Conservation (phyloP, 2,888 invertebrate genomes). For the Physocephala rufipes region DNA sequence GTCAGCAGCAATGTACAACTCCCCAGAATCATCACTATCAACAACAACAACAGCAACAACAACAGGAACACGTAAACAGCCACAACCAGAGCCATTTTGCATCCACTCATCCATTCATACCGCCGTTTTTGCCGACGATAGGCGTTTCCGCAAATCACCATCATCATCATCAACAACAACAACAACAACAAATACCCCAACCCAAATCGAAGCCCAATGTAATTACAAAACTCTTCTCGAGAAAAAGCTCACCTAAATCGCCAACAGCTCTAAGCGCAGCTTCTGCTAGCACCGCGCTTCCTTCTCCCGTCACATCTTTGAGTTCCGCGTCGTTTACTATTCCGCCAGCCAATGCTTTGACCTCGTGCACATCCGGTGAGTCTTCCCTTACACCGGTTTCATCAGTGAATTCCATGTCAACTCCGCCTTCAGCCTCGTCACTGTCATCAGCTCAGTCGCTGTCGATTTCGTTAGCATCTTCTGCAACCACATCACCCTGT, state of each 20-base stretch:
- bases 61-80: slow-evolving; percentile 41
- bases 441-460: slow-evolving; percentile 54
- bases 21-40: slow-evolving; percentile 18
- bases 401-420: slow-evolving; percentile 52
- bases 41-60: slow-evolving; percentile 39
- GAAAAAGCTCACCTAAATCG: slow-evolving; percentile 65
- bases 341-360: slow-evolving; percentile 46
- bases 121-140: slow-evolving; percentile 36
- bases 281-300: slow-evolving; percentile 51
- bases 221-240: slow-evolving; percentile 65
- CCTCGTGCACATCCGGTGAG: slow-evolving; percentile 47
- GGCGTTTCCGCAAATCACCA: slow-evolving; percentile 34
- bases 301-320: slow-evolving; percentile 54
- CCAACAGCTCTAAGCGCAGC: slow-evolving; percentile 57
- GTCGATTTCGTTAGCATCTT: slow-evolving; percentile 61
- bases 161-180: slow-evolving; percentile 44
- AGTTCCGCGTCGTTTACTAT: slow-evolving; percentile 53
- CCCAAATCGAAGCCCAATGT: slow-evolving; percentile 65
- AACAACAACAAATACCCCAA: slow-evolving; percentile 45
- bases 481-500: slow-evolving; percentile 62
- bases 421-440: slow-evolving; percentile 56
- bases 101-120: background rate
- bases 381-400: slow-evolving; percentile 48
- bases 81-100: slow-evolving; percentile 39
- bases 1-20: slow-evolving; percentile 38